Base-by-base conservation (phyloP, 2,888 invertebrate species). In the Schrankia costaestrigalis region DNA sequence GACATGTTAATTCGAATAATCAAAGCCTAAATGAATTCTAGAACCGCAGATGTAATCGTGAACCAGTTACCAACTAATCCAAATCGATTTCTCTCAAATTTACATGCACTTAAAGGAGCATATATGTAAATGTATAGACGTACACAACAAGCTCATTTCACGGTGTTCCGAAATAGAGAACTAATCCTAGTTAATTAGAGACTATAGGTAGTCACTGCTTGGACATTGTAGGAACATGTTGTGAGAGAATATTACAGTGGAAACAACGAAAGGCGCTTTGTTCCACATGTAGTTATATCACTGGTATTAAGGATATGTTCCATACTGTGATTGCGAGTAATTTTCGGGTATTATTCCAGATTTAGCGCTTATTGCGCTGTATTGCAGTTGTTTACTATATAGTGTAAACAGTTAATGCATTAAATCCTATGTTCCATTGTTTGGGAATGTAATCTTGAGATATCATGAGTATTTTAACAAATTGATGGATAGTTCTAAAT, bases 171-270 rank as follows among this genome's bases (percentile, higher is more conserved):
- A 64, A 60, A 63, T 63, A 65, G 61, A 67, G 65, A 65, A 65
- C 64, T 74, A 75, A 78, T 75, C 75, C 72, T 46, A 52, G 68
- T 72, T 76, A 75, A 77, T 76, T 69, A 73, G 66, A 61, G 49
- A 46, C 41, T 57, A 52, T 56, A 57, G 52, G 48, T 56, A 55
- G 53, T 54, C 41, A 56, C 44, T 31, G 37, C 42, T 39, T 46
- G 55, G 51, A 47, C 51, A 36, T 46, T 56, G 56, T 28, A 42
- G 40, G 46, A 44, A 54, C 43, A 46, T 41, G 33, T 41, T 47
- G 48, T 56, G 46, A 62, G 56, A 35, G 57, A 56, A 57, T 57
- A 63, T 65, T 60, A 56, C 49, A 57, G 41, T 41, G 36, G 54
- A 46, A 41, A 56, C 50, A 53, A 42, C 37, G 29, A 33, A 39